Evolutionary conservation across 1,140 invertebrate genomes (phyloP), one percentile per base, ranked within the genome.

Genomic region (Neoseiulus cucumeris): DNA sequence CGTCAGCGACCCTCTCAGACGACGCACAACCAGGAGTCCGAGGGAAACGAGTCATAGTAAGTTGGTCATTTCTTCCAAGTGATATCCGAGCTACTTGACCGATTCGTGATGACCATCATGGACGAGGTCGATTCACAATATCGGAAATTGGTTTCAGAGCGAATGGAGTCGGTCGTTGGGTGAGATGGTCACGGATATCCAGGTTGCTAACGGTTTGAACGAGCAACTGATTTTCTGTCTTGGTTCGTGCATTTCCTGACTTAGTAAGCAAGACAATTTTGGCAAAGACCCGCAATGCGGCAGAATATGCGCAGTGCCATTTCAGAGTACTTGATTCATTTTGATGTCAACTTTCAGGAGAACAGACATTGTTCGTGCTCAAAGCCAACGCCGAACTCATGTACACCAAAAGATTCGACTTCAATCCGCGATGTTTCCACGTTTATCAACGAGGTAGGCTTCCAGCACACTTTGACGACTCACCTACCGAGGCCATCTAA

Each of bases 331-430:
- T 29, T 7, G 47, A 67, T 64, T 66, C 67, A 64, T 33, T 73
- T 70, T 41, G 69, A 22, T 67, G 14, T 47, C 45, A 14, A 47
- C 20, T 20, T 59, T 59, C 47, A 75, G 77, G 77, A 44, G 75
- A 78, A 69, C 71, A 81, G 72, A 83, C 84, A 75, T 75, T 90
- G 5, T 88, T 83, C 72, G 87, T 84, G 72, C 77, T 89, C 65
- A 83, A 82, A 70, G 86, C 87, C 69, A 82, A 80, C 65, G 87
- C 86, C 30, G 76, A 80, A 42, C 75, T 91, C 45, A 83, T 82
- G 70, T 86, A 83, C 71, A 83, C 84, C 75, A 89, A 89, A 71
- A 83, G 84, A 72, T 82, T 91, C 64, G 87, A 90, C 69, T 91
- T 82, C 76, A 82, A 80, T 69, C 83, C 87, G 0, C 76, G 84